phyloP scores from a whole-genome alignment of 1,140 invertebrate species.

The Cherax quadricarinatus region DNA sequence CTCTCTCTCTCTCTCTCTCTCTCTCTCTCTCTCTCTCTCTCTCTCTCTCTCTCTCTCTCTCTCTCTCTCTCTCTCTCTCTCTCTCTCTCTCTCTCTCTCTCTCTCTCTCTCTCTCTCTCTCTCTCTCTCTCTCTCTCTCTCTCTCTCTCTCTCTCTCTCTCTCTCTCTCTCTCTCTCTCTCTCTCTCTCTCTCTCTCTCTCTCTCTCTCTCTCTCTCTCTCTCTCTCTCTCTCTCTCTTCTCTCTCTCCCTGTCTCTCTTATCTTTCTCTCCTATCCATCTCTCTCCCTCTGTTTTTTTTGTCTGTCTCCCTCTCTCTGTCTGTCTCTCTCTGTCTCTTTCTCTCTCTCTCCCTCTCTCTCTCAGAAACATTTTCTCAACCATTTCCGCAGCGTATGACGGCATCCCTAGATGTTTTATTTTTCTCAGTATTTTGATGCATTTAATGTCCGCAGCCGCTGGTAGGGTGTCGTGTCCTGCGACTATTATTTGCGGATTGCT shows the following conservation, averaged over 20 bases:
- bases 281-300: background rate
- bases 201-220: background rate
- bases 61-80: too few species aligned
- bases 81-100: too few species aligned
- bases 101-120: too few species aligned
- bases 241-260: too few species aligned
- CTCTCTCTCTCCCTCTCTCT: background rate
- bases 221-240: too few species aligned
- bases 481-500: conserved; percentile 12
- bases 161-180: background rate
- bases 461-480: background rate
- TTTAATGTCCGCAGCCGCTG: conserved; percentile 19
- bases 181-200: background rate
- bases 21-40: too few species aligned
- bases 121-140: background rate
- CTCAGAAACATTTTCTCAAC: conserved; percentile 46
- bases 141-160: background rate
- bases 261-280: too few species aligned
- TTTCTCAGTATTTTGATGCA: conserved; percentile 25
- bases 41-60: too few species aligned
- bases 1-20: background rate
- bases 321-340: too few species aligned
- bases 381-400: conserved; percentile 42
- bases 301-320: too few species aligned
- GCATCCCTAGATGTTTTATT: background rate